These are phyloP conservation scores for Tenthredo distinguenda DNA, from an alignment of 2,888 invertebrate genomes.

Conservation along the genomic window DNA sequence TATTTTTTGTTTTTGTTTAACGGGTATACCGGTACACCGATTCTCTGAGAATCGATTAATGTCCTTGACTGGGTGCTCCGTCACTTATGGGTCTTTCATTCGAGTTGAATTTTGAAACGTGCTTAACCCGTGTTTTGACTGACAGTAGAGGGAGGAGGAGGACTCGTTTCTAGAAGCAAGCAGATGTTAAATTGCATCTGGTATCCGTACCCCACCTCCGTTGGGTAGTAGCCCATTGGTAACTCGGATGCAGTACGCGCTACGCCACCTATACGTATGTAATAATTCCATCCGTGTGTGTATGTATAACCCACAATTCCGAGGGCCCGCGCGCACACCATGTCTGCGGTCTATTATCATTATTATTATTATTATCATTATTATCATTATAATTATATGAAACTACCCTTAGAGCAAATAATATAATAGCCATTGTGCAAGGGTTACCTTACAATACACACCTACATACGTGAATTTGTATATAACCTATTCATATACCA, in stretches of 20 bases:
- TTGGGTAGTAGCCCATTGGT: slow-evolving; percentile 30
- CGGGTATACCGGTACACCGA: background rate
- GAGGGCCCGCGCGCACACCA: slow-evolving; percentile 30
- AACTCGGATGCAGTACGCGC: background rate
- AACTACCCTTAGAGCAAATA: slow-evolving; percentile 48
- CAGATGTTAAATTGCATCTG: slow-evolving; percentile 53
- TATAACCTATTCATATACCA: slow-evolving; percentile 29
- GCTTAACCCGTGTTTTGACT: slow-evolving; percentile 19
- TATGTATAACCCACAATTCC: slow-evolving; percentile 44
- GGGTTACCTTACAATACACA: slow-evolving; percentile 40
- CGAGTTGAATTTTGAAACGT: slow-evolving; percentile 37
- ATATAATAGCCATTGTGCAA: slow-evolving; percentile 51
- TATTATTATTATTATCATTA: slow-evolving; percentile 43
- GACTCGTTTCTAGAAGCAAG: slow-evolving; percentile 24
- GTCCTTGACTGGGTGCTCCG: slow-evolving; percentile 7
- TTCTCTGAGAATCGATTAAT: background rate
- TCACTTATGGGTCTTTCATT: background rate
- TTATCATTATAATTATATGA: slow-evolving; percentile 31
- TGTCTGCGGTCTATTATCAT: slow-evolving; percentile 51
- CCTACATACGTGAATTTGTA: background rate
- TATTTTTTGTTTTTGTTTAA: background rate
- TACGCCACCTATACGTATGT: background rate
- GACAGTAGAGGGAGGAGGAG: slow-evolving; percentile 39
- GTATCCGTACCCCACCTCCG: slow-evolving; percentile 33
- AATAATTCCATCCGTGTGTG: slow-evolving; percentile 5